Conservation (phyloP, 2,113 vertebrate species). For the Chelonoidis abingdonii region DNA sequence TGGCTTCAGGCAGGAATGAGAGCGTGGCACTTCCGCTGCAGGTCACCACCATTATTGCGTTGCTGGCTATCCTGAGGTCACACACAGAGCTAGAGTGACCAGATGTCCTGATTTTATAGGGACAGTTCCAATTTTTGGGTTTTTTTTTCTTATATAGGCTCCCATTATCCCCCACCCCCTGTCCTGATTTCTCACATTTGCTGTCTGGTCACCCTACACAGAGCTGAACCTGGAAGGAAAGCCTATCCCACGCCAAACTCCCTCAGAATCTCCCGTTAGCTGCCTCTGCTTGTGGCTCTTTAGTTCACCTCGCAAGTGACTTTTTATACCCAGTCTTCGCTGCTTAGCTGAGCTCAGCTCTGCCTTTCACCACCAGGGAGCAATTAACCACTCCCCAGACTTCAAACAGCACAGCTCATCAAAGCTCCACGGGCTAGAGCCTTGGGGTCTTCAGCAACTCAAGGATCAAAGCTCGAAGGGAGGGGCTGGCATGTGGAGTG, state of each 20-base stretch:
- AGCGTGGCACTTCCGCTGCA: background rate
- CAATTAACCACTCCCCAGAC: background rate
- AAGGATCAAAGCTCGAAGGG: background rate
- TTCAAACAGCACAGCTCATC: background rate
- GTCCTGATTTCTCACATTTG: no score
- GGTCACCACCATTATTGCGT: background rate
- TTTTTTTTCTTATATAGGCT: no score
- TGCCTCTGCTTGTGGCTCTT: background rate
- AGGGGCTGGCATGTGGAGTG: no score
- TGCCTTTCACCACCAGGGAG: background rate
- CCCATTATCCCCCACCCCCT: no score
- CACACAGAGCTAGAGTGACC: no score
- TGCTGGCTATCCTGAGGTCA: background rate
- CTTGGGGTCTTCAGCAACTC: background rate
- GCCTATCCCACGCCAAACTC: background rate
- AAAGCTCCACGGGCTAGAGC: background rate
- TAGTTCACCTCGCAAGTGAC: background rate
- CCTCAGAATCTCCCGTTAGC: no score
- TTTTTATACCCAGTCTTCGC: background rate
- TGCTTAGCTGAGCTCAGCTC: background rate
- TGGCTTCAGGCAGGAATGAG: background rate
- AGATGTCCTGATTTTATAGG: no score
- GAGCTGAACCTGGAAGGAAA: background rate
- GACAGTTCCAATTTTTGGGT: no score
- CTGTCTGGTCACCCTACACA: no score